Evolutionary conservation across 2,113 vertebrate genomes (phyloP), one percentile per base, ranked within the genome.

Genomic region (Oceanodroma tethys): DNA sequence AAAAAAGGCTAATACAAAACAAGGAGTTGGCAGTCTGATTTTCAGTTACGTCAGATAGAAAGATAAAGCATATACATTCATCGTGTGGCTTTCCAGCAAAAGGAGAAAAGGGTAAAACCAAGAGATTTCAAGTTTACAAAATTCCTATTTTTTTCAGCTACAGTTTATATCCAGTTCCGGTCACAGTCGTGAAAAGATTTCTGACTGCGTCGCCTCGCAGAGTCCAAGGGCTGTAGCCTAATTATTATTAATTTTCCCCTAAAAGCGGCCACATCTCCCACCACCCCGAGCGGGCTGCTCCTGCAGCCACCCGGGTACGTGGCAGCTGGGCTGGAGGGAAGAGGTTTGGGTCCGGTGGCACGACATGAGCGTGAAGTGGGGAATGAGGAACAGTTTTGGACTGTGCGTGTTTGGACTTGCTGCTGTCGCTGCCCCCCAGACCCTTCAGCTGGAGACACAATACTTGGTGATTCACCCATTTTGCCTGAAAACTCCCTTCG

Each of bases 21-120:
- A 91, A 97, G 97, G 96, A 97, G 97, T 97, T 97, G 98, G 98
- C 97, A 96, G 96, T 97, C 96, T 95, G 97, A 96, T 94, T 97
- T 97, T 94, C 81, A 95, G 93, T 96, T 90, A 88, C 72, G 92
- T 97, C 4, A 7, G 97, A 95, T 78, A 97, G 95, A 95, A 95
- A 97, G 96, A 91, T 86, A 98, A 95, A 98, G 98, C 97, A 94
- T 96, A 96, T 98, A 98, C 98, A 98, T 98, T 98, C 98, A 98
- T 97, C 13, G 25, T 96, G 97, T 97, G 98, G 96, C 97, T 98
- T 97, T 97, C 97, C 97, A 98, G 97, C 98, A 98, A 97, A 97
- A 95, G 95, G 93, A 97, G 86, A 58, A 96, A 86, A 97, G 97
- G 86, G 92, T 96, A 98, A 89, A 97, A 88, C 56, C 0, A 1